Conservation (phyloP, 2,797 vertebrate genomes). For the Rhincodon typus region DNA sequence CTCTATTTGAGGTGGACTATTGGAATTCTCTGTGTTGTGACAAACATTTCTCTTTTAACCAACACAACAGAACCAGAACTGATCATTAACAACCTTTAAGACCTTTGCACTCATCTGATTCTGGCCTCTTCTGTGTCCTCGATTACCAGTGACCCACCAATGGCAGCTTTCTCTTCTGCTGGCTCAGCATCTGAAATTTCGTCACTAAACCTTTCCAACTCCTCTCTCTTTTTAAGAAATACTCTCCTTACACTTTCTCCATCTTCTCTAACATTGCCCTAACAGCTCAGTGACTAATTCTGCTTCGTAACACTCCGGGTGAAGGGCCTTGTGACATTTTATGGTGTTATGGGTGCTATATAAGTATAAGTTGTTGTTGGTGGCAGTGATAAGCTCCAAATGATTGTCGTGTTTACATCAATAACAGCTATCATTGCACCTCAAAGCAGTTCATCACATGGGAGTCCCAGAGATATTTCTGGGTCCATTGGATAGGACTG, state of each 20-base stretch:
- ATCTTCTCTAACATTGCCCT: neutral
- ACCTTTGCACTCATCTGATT: neutral
- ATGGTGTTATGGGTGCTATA: neutral
- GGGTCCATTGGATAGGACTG: neutral
- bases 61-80: neutral
- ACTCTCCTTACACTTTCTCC: neutral
- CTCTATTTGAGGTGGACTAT: neutral
- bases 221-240: neutral
- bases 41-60: neutral
- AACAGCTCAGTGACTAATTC: neutral
- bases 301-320: neutral
- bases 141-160: neutral
- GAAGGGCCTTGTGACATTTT: neutral
- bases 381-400: neutral
- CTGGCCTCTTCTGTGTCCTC: neutral
- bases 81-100: neutral
- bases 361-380: neutral
- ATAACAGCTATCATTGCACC: neutral
- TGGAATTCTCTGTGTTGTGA: neutral
- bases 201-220: neutral
- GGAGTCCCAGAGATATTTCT: neutral
- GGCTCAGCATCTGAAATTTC: neutral
- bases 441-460: neutral
- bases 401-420: neutral
- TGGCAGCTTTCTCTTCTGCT: neutral